Base-by-base conservation (phyloP, 2,888 invertebrate species). In the Watsonalla cultraria region DNA sequence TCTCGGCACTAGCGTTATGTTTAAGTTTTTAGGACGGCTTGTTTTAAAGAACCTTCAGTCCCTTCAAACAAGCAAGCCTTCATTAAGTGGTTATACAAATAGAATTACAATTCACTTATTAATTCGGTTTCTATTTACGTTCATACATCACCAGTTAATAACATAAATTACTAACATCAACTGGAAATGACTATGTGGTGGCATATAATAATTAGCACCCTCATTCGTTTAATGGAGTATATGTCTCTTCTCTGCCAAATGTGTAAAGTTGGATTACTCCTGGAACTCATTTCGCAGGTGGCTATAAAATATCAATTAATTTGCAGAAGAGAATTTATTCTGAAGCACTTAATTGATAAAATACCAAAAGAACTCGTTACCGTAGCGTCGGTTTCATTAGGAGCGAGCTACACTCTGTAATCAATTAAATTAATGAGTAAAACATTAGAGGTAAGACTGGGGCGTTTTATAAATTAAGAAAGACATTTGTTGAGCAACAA, bases 291-390 rank as follows among this genome's bases (percentile, higher is more conserved):
- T 56, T 68, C 69, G 63, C 81, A 82, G 80, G 80, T 84, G 82
- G 76, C 80, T 69, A 65, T 72, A 70, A 71, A 78, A 73, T 76
- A 77, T 79, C 82, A 81, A 83, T 84, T 81, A 82, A 85, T 84
- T 77, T 70, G 67, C 71, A 72, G 64, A 65, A 61, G 64, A 58
- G 57, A 74, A 80, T 81, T 76, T 78, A 79, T 82, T 74, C 73
- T 69, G 71, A 74, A 64, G 71, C 70, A 63, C 64, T 73, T 76
- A 75, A 82, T 80, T 82, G 76, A 80, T 80, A 77, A 24, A 81
- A 79, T 76, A 79, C 74, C 72, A 66, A 75, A 76, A 74, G 69
- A 66, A 69, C 65, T 61, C 61, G 61, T 70, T 68, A 66, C 65
- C 54, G 64, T 55, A 59, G 64, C 60, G 60, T 69, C 64, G 76